Conservation (phyloP, 2,888 invertebrate species). For the Hemaris fuciformis region DNA sequence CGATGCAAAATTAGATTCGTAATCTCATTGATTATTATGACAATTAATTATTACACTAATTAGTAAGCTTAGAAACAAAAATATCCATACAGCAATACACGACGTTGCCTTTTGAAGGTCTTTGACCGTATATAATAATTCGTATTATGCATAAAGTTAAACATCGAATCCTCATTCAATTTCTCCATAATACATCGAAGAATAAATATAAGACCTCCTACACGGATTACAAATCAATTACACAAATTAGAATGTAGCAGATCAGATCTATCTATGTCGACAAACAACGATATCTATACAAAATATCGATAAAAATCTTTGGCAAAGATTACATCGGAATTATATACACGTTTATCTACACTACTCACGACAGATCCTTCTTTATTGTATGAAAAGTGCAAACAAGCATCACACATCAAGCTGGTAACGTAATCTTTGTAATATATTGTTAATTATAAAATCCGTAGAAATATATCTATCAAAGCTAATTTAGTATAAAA, state of each 20-base stretch:
- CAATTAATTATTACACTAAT: not conserved
- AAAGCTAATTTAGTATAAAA: conserved; percentile 38
- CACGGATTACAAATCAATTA: not conserved
- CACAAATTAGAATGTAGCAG: not conserved
- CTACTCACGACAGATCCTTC: conserved; percentile 12
- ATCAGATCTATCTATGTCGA: not conserved
- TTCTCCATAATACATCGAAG: not conserved
- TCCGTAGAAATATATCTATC: conserved; percentile 41
- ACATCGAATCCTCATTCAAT: not conserved
- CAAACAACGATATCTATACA: conserved; percentile 1
- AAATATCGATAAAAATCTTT: conserved; percentile 10
- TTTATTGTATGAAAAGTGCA: conserved; percentile 30
- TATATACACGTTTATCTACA: conserved; percentile 2
- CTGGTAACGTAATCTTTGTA: conserved; percentile 50
- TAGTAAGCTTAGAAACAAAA: not conserved
- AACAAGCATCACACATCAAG: conserved; percentile 30
- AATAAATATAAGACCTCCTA: not conserved
- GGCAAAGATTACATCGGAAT: conserved; percentile 9
- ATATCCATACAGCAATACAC: not conserved
- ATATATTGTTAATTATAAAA: conserved; percentile 31
- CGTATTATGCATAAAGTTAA: conserved; percentile 6
- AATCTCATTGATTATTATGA: not conserved
- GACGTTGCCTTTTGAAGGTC: not conserved
- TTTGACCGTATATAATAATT: conserved; percentile 5
- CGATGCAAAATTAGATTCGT: not conserved